Evolutionary conservation across 2,113 vertebrate genomes (phyloP), one percentile per base, ranked within the genome.

Genomic region (Epinephelus fuscoguttatus): DNA sequence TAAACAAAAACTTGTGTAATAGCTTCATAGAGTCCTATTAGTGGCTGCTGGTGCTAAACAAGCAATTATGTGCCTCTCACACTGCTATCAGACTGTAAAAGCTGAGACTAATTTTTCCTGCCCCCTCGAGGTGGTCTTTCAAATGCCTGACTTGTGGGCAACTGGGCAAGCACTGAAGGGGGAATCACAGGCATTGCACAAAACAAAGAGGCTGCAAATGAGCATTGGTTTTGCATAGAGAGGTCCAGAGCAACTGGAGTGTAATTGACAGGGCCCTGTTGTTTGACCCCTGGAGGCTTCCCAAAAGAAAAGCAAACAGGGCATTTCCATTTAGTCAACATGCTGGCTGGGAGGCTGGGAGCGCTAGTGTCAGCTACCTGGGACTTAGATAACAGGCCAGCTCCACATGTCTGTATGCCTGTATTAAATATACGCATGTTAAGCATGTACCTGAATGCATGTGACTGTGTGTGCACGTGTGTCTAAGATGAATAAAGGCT

Each of bases 251-350:
- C 49, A 90, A 75, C 82, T 75, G 57, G 59, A 75, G 82, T 90
- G 77, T 90, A 86, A 92, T 84, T 85, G 82, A 78, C 68, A 84
- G 70, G 55, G 72, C 78, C 49, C 71, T 66, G 77, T 75, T 79
- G 57, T 88, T 77, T 9, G 50, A 82, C 76, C 81, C 68, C 71
- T 33, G 75, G 81, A 84, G 80, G 70, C 14, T 82, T 75, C 81
- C 81, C 73, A 82, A 80, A 78, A 82, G 78, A 85, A 84, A 79
- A 80, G 61, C 53, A 78, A 85, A 87, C 80, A 52, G 79, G 53
- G 47, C 69, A 80, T 91, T 89, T 87, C 85, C 71, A 89, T 88
- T 86, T 79, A 73, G 66, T 40, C 47, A n/a, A 73, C 59, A 66
- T 0, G 7, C 57, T 69, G 3, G 25, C 70, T 73, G 68, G 59